A percentile compares a stretch with the other conserved stretches of the same genome.
These are phyloP conservation scores for Sceloporus undulatus DNA, from an alignment of 2,113 vertebrate genomes.

Conservation along the genomic window DNA sequence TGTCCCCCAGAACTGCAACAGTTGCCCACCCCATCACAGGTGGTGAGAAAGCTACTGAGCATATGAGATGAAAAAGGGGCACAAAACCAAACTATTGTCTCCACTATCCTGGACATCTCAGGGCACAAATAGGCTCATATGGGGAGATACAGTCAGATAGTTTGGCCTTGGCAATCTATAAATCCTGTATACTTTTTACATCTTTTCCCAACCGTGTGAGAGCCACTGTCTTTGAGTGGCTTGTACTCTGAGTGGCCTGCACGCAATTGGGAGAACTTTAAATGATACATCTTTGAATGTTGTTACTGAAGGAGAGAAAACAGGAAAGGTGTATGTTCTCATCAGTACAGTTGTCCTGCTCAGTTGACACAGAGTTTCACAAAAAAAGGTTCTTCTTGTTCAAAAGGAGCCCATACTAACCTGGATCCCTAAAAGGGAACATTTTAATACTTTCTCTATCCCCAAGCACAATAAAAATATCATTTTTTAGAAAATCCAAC, in stretches of 20 bases:
- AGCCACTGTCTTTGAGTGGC: background rate
- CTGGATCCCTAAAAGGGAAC: background rate
- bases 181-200: background rate
- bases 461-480: background rate
- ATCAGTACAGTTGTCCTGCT: background rate
- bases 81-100: too few species aligned
- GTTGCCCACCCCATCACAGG: too few species aligned
- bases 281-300: background rate
- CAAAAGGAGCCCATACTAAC: background rate
- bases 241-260: too few species aligned
- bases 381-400: background rate
- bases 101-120: too few species aligned
- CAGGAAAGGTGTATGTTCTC: too few species aligned
- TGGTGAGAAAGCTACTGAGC: too few species aligned
- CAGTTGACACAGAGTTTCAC: background rate
- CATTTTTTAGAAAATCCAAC: slow-evolving; percentile 38
- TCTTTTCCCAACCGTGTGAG: background rate
- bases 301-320: background rate
- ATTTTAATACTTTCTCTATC: background rate
- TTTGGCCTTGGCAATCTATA: background rate
- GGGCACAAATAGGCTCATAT: too few species aligned
- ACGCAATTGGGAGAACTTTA: background rate
- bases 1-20: too few species aligned
- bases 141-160: background rate
- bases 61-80: too few species aligned